A percentile compares a stretch with the other conserved stretches of the same genome.
Evolutionary conservation across 2,888 invertebrate genomes (phyloP).

Genomic region (Aleiodes testaceus): DNA sequence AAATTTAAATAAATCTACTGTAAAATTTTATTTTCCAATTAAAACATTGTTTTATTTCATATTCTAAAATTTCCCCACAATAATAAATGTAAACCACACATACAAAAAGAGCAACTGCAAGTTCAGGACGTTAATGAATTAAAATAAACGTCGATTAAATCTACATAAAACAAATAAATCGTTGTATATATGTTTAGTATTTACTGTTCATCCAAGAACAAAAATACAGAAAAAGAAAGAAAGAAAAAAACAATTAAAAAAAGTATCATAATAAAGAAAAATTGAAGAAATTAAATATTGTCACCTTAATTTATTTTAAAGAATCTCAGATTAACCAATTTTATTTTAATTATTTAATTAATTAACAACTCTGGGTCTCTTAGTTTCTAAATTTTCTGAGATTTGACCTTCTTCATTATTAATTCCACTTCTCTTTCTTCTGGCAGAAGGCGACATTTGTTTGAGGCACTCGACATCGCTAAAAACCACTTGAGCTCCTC

Average conservation of each 20-base stretch:
- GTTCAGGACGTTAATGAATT: slow-evolving; percentile 21
- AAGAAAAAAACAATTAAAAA: slow-evolving; percentile 1
- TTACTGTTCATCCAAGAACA: slow-evolving; percentile 30
- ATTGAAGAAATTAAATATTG: slow-evolving; percentile 42
- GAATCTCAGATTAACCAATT: no score
- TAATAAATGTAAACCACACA: slow-evolving; percentile 32
- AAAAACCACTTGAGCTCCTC: slow-evolving; percentile 96
- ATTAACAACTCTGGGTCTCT: slow-evolving; percentile 52
- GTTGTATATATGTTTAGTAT: slow-evolving; percentile 43
- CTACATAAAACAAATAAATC: slow-evolving; percentile 5
- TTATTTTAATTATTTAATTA: slow-evolving; percentile 35
- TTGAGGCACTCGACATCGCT: slow-evolving; percentile 93
- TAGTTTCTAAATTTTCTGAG: slow-evolving; percentile 51
- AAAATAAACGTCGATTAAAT: slow-evolving; percentile 12
- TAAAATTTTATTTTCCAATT: no score
- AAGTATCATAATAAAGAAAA: slow-evolving; percentile 19
- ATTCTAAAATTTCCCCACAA: slow-evolving; percentile 4
- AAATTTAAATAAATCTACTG: no score
- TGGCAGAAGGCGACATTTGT: slow-evolving; percentile 83
- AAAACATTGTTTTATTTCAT: background rate
- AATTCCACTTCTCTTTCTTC: slow-evolving; percentile 65
- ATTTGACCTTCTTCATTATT: slow-evolving; percentile 38
- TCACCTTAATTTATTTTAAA: slow-evolving; percentile 40
- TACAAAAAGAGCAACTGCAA: background rate
- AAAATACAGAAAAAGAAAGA: background rate